A percentile compares a stretch with the other conserved stretches of the same genome.
Evolutionary conservation across 2,113 vertebrate species (phyloP).

Genomic region (Colossoma macropomum): DNA sequence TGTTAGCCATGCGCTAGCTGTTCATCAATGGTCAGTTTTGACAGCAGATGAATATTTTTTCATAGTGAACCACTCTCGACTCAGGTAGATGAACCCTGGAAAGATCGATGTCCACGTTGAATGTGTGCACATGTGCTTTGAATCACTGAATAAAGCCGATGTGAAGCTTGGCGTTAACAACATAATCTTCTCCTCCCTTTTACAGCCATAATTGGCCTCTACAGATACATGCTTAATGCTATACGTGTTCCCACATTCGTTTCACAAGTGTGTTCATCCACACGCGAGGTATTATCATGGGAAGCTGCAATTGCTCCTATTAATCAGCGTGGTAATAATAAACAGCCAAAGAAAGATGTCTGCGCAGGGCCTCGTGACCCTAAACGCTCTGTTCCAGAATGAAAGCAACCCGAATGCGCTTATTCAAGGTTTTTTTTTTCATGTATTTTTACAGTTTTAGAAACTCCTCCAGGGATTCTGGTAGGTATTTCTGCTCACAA

Average conservation of each 20-base stretch:
- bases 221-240: not conserved
- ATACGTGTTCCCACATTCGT: conserved; percentile 32
- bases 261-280: conserved; percentile 2
- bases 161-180: not conserved
- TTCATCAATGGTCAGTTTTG: no score
- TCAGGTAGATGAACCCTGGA: no score
- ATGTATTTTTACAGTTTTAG: conserved; percentile 47
- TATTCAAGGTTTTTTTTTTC: conserved; percentile 65
- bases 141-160: not conserved
- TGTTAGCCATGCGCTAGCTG: no score
- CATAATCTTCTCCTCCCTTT: not conserved
- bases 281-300: conserved; percentile 65
- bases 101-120: no score
- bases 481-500: conserved; percentile 65
- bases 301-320: conserved; percentile 76
- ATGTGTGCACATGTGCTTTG: not conserved
- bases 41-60: no score
- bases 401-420: conserved; percentile 58
- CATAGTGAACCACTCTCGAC: no score
- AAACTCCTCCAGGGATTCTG: conserved; percentile 52
- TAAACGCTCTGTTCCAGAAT: conserved; percentile 60
- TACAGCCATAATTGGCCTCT: conserved; percentile 25
- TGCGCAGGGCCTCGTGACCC: conserved; percentile 60
- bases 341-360: conserved; percentile 74
- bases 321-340: conserved; percentile 80